Percentiles rank a stretch among this genome's conserved stretches.
phyloP scores from a whole-genome alignment of 2,888 invertebrate genomes.

The Neelides folsomi region DNA sequence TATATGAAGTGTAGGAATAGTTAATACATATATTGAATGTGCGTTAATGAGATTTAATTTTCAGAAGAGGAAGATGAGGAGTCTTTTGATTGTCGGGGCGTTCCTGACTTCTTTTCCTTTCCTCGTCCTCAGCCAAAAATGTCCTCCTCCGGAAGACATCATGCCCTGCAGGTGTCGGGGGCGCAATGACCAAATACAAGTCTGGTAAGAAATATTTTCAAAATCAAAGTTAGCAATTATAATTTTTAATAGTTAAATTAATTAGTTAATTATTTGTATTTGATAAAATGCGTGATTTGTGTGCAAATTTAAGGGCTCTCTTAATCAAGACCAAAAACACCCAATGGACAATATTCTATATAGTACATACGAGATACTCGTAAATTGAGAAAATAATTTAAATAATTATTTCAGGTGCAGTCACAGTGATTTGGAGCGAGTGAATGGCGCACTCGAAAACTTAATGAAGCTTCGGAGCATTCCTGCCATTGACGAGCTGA shows the following conservation, averaged over 20 bases:
- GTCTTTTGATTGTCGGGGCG: not conserved
- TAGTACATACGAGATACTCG: no score
- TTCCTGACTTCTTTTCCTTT: not conserved
- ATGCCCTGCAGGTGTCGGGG: constrained; percentile 69
- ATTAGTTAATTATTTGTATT: no score
- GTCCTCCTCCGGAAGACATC: constrained; percentile 63
- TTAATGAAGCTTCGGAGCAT: constrained; percentile 32
- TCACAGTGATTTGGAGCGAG: constrained; percentile 58
- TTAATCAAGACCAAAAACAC: no score
- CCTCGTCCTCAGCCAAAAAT: constrained; percentile 36
- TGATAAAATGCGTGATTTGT: not conserved
- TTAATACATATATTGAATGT: not conserved
- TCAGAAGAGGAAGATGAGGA: not conserved
- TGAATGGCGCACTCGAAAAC: constrained; percentile 32
- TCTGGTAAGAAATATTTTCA: constrained; percentile 49
- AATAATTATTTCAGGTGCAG: constrained; percentile 78
- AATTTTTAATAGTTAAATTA: no score
- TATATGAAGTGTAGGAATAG: not conserved
- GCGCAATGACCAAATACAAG: constrained; percentile 63
- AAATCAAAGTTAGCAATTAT: not conserved
- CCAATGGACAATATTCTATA: no score
- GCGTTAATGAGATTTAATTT: not conserved
- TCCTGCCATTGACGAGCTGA: constrained; percentile 61
- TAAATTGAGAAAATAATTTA: no score
- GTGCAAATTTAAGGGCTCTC: not conserved